Base-by-base conservation (phyloP, 2,113 vertebrate genomes). In the Centropristis striata region DNA sequence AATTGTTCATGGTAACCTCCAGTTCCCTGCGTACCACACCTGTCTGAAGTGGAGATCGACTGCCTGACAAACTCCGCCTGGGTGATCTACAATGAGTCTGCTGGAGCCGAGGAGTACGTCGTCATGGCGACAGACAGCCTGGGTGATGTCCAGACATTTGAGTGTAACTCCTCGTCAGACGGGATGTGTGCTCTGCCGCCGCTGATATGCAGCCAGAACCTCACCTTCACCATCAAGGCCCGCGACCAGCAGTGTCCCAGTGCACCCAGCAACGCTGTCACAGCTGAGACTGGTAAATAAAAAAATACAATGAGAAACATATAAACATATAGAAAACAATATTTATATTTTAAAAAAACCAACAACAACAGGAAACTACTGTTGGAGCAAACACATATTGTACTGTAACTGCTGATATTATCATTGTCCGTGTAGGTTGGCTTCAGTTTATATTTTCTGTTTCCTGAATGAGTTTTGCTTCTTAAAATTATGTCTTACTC, bases 21-120 rank as follows among this genome's bases (percentile, higher is more conserved):
- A 96, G 95, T 84, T 49, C 95, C 95, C 4, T 96, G 95, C 21
- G 37, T 81, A 8, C 94, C 95, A 25, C 42, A 27, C 16, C 69
- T 95, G 47, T 53, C 78, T 0, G 78, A 74, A 0, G 94, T 95
- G 42, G 90, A 95, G 65, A 87, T 95, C 5, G 94, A 95, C 86
- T 96, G 96, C 74, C 72, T 92, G 21, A 84, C 86, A 1, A 94
- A 94, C 73, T 92, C 92, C 0, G 92, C 92, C 51, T 92, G 89
- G 88, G 84, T 95, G 53, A 75, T 87, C 4, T 95, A 91, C 70
- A 39, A 92, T 1, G 67, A 86, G 49, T 78, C 92, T 0, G 80
- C 46, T 0, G 92, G 91, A 11, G 90, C 89, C 0, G 83, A 92
- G 28, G 28, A 57, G 20, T 95, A 95, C 39, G 53, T 80, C 0